Base-by-base conservation (phyloP, 2,113 vertebrate genomes). In the Oncorhynchus nerka region DNA sequence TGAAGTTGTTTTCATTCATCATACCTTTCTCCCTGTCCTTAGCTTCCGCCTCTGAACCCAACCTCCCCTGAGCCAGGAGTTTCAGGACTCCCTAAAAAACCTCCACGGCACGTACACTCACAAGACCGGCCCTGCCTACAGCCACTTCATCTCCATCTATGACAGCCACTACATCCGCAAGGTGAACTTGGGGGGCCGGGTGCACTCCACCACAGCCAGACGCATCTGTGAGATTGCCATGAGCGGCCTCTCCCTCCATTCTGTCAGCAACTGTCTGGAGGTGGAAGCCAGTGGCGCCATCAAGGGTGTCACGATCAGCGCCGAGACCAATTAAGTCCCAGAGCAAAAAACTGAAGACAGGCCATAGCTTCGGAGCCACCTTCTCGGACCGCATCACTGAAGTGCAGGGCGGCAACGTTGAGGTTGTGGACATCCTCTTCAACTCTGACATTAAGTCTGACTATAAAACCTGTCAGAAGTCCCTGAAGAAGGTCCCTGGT, bases 81-180 rank as follows among this genome's bases (percentile, higher is more conserved):
- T 87, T 28, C 0, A 80, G 2, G 61, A 15, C 0, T 81, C 81
- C 3, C 57, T 88, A 28, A 70, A 57, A 20, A 55, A 77, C 13
- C 88, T 87, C 4, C 81, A 83, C 3, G 16, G 26, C 45, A 68
- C 45, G 6, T 76, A 68, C 15, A 11, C 80, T 75, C 73, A 68
- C 11, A 70, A 48, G 26, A 78, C 75, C 49, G 61, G 32, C 9
- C n/a, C 75, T 0, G 61, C 71, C 4, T 90, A 77, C 48, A 28
- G 0, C 2, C 83, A 86, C 2, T 90, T 89, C 77, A 73, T 90
- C 69, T n/a, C 80, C 3, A 4, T 84, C 75, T 89, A 82, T 4
- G 87, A 87, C 16, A 89, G 85, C 22, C 87, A 90, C 82, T 89
- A 74, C 55, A 81, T 90, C 68, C 80, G 81, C 4, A 68, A 66